Evolutionary conservation across 2,888 invertebrate species (phyloP), one percentile per base, ranked within the genome.

Genomic region (Agriopis leucophaearia): DNA sequence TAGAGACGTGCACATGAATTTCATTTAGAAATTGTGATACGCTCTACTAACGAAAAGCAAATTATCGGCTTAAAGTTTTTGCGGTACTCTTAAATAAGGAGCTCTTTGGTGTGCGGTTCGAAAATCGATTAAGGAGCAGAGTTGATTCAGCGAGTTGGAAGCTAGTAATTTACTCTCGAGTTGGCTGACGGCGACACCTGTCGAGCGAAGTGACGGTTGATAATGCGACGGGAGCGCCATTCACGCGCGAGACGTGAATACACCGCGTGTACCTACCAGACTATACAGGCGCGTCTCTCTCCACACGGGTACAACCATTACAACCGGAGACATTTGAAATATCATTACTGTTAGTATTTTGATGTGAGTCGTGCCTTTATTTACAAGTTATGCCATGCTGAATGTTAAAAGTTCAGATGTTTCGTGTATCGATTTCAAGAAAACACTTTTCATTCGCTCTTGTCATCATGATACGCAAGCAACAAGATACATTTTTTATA

Each of bases 151-250:
- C 89, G 91, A 89, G 87, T 91, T 90, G 86, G 87, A 86, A 88
- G 90, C 88, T 89, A 89, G 93, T 93, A 94, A 93, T 93, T 93
- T 92, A 91, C 92, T 92, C 88, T 91, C 89, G 89, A 92, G 91
- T 90, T 90, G 89, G 91, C 92, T 93, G 93, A 91, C 91, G 91
- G 91, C 91, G 93, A 93, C 92, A 93, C 93, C 93, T 94, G 93
- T 92, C 93, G 91, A 81, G 83, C 84, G 82, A 90, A 90, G 88
- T 92, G 92, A 92, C 90, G 90, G 88, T 88, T 89, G 90, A 92
- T 92, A 93, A 94, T 91, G 87, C 90, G 91, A 92, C 85, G 88
- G 88, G 88, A 84, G 84, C 87, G 87, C 89, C 84, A 90, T 92
- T 92, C 88, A 88, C 82, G 90, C 85, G 88, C 81, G 86, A 88